Conservation (phyloP, 1,140 invertebrate species). For the Leguminivora glycinivorella region DNA sequence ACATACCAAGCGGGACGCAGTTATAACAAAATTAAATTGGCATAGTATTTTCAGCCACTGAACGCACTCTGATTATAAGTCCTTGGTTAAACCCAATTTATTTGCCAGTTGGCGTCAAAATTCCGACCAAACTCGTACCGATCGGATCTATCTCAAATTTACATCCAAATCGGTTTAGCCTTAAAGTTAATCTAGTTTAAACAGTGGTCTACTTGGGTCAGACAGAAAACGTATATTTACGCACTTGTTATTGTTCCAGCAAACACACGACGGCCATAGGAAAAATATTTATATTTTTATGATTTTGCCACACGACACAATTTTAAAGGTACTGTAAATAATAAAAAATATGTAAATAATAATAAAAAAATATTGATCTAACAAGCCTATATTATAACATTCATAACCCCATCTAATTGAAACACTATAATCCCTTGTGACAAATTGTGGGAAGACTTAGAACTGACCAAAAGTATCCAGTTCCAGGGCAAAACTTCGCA, state of each 20-base stretch:
- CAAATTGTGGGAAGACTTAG: conserved; percentile 22
- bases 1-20: background rate
- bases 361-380: too few species aligned
- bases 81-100: conserved; percentile 11
- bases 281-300: too few species aligned
- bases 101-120: conserved; percentile 16
- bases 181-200: conserved; percentile 1
- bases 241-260: too few species aligned
- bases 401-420: background rate
- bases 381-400: background rate
- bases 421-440: conserved; percentile 16
- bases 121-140: conserved; percentile 23
- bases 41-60: background rate
- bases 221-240: background rate
- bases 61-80: background rate
- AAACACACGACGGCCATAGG: background rate
- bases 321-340: background rate
- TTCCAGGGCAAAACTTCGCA: conserved; percentile 1
- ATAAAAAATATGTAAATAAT: background rate
- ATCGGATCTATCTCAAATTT: conserved; percentile 18
- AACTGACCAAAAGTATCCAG: background rate
- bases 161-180: conserved; percentile 17
- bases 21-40: background rate
- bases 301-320: too few species aligned
- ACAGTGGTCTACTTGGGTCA: background rate